Evolutionary conservation across 2,888 invertebrate species (phyloP).

Genomic region (Erynnis tages): DNA sequence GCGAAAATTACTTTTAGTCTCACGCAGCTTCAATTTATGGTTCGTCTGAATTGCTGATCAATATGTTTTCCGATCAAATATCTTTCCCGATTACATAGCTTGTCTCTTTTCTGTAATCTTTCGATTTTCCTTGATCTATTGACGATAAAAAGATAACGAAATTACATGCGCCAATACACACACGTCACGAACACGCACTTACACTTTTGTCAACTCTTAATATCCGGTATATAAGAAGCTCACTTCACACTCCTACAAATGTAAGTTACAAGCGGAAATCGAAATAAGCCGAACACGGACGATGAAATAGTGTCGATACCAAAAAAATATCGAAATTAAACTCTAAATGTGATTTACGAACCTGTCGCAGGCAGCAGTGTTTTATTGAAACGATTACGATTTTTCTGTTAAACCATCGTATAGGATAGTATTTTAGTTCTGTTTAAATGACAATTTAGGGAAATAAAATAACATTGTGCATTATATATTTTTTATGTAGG

Average conservation of each 20-base stretch:
- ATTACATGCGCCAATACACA: neutral
- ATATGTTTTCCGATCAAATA: too few species aligned
- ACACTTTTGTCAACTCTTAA: conserved; percentile 55
- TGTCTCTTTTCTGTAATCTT: too few species aligned
- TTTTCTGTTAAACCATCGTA: neutral
- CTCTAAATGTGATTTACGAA: conserved; percentile 16
- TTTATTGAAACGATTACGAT: conserved; percentile 7
- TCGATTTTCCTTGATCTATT: too few species aligned
- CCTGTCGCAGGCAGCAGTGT: conserved; percentile 9
- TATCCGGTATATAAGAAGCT: conserved; percentile 60
- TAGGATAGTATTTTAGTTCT: neutral
- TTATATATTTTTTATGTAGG: too few species aligned
- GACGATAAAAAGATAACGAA: too few species aligned
- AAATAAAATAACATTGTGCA: too few species aligned
- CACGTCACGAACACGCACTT: neutral
- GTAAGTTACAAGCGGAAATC: conserved; percentile 59
- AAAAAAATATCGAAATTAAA: conserved; percentile 18
- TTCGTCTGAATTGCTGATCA: too few species aligned
- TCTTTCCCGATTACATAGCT: too few species aligned
- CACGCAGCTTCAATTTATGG: too few species aligned
- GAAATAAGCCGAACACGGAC: conserved; percentile 39
- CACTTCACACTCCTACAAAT: conserved; percentile 48
- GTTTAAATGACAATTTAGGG: neutral
- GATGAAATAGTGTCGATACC: conserved; percentile 13
- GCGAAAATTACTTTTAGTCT: too few species aligned